phyloP scores from a whole-genome alignment of 2,888 invertebrate genomes.

The Busseola fusca region DNA sequence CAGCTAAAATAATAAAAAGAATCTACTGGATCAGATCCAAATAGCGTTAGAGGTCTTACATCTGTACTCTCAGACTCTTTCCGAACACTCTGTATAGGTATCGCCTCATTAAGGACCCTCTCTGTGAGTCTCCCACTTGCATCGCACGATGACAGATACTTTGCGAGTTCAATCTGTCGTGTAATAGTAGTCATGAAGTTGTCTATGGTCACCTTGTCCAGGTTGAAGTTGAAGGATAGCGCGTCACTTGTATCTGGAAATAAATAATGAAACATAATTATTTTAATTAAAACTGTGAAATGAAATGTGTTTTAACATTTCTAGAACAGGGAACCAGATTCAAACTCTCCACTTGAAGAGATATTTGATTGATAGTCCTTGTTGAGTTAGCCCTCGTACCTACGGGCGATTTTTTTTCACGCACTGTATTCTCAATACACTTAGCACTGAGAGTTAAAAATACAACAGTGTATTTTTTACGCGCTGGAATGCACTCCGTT shows the following conservation, averaged over 20 bases:
- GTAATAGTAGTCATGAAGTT: conserved; percentile 94
- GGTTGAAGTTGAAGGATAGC: conserved; percentile 91
- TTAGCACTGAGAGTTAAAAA: too few relatives aligned
- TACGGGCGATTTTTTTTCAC: too few relatives aligned
- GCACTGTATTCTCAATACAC: too few relatives aligned
- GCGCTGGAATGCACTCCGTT: too few relatives aligned
- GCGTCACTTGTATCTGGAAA: conserved; percentile 83
- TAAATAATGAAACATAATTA: not conserved
- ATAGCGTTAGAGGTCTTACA: conserved; percentile 91
- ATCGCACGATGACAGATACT: conserved; percentile 92
- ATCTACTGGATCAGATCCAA: conserved; percentile 91
- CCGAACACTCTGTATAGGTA: conserved; percentile 70
- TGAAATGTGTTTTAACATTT: too few relatives aligned
- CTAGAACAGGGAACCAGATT: too few relatives aligned
- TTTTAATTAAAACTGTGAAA: too few relatives aligned
- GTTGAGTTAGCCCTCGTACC: too few relatives aligned
- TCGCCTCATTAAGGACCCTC: conserved; percentile 77
- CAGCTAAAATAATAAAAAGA: too few relatives aligned
- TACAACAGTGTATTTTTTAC: too few relatives aligned
- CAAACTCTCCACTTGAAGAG: too few relatives aligned
- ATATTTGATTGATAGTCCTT: too few relatives aligned
- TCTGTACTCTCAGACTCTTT: conserved; percentile 68
- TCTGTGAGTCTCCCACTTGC: conserved; percentile 83
- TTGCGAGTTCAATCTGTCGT: conserved; percentile 94
- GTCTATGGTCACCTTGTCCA: conserved; percentile 92